Conservation (phyloP, 92 coral and sea anemone species). For the Pocillopora meandrina region DNA sequence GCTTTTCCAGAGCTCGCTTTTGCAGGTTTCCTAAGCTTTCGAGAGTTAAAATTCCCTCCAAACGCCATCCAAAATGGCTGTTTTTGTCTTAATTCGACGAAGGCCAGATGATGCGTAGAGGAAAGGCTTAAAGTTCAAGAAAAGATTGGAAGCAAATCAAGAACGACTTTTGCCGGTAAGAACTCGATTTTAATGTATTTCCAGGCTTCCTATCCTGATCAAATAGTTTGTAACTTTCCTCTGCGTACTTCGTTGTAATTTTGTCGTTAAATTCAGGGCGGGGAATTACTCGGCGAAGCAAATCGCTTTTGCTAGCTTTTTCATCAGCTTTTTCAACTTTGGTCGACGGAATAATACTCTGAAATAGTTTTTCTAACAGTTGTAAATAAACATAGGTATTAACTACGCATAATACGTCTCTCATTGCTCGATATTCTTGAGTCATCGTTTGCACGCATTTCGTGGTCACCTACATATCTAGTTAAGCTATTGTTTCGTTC, state of each 20-base stretch:
- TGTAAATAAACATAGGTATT: conserved; percentile 91
- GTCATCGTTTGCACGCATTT: conserved; percentile 80
- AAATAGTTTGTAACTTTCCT: conserved; percentile 96
- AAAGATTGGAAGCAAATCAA: conserved; percentile 62
- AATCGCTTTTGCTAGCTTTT: conserved; percentile 52
- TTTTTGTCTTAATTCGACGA: conserved; percentile 90
- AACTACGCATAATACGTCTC: conserved; percentile 78
- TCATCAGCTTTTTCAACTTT: conserved; percentile 36
- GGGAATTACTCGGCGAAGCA: conserved; percentile 80
- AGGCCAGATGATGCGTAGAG: conserved; percentile 86
- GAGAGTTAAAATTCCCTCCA: conserved; percentile 95
- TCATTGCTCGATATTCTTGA: conserved; percentile 77
- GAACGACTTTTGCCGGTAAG: conserved; percentile 94
- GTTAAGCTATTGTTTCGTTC: conserved; percentile 82
- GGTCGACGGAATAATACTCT: conserved; percentile 60
- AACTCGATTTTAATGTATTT: conserved; percentile 72
- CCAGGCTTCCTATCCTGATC: conserved; percentile 87
- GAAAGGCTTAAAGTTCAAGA: conserved; percentile 63
- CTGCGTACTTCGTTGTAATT: conserved; percentile 90
- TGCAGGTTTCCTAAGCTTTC: conserved; percentile 98
- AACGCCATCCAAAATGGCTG: conserved; percentile 99
- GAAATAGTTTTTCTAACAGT: conserved; percentile 69
- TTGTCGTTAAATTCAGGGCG: conserved; percentile 95
- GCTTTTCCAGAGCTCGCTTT: conserved; percentile 93
- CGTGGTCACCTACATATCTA: conserved; percentile 80